A percentile compares a stretch with the other conserved stretches of the same genome.
These are phyloP conservation scores for Melospiza melodia DNA, from an alignment of 2,113 vertebrate genomes.

Conservation along the genomic window DNA sequence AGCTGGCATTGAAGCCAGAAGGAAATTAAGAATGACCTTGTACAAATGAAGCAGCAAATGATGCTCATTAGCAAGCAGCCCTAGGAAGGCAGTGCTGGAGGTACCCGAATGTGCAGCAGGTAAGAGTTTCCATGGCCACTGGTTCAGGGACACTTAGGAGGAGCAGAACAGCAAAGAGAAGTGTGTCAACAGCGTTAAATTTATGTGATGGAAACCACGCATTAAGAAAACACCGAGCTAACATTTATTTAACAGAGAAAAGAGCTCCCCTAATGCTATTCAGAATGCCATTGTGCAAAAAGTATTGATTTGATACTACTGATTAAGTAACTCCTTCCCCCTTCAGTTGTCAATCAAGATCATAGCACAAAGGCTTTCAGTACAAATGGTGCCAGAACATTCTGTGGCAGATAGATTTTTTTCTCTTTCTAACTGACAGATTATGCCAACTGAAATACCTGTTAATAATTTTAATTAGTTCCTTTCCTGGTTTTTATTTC, in stretches of 20 bases:
- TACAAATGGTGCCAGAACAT: neutral
- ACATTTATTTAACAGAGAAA: neutral
- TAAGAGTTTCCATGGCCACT: slow-evolving; percentile 34
- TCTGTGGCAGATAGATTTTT: neutral
- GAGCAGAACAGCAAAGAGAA: neutral
- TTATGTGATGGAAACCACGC: neutral
- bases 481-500: slow-evolving; percentile 1
- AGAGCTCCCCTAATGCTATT: neutral
- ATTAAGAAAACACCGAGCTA: slow-evolving; percentile 1
- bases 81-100: neutral
- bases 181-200: neutral
- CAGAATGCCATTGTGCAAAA: neutral
- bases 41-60: slow-evolving; percentile 11
- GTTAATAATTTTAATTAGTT: slow-evolving; percentile 36
- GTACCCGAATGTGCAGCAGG: accelerated
- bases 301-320: slow-evolving; percentile 18
- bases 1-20: neutral
- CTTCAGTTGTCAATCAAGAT: neutral
- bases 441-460: neutral
- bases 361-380: neutral
- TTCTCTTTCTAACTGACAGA: neutral
- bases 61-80: slow-evolving; percentile 32
- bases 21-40: slow-evolving; percentile 9
- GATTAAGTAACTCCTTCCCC: neutral
- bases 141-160: slow-evolving; percentile 3